phyloP scores from a whole-genome alignment of 1,140 invertebrate species.

The Antheraea pernyi region DNA sequence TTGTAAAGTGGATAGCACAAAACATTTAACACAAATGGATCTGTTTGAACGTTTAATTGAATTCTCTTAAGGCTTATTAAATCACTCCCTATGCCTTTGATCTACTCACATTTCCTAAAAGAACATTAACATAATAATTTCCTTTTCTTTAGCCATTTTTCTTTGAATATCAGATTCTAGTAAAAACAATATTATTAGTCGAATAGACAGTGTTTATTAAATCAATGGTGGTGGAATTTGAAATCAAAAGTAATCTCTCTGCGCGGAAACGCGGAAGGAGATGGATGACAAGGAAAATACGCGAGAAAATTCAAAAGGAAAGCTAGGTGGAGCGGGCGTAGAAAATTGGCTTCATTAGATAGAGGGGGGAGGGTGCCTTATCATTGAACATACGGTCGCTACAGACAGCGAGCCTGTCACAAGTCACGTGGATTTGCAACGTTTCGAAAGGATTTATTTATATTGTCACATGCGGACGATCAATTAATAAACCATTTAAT shows the following conservation, averaged over 20 bases:
- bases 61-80: too few relatives aligned
- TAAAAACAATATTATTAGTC: too few relatives aligned
- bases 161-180: constrained; percentile 38
- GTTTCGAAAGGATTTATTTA: too few relatives aligned
- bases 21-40: too few relatives aligned
- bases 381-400: constrained; percentile 33
- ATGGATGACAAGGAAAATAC: constrained; percentile 75
- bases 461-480: too few relatives aligned
- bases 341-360: constrained; percentile 78
- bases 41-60: too few relatives aligned
- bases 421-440: too few relatives aligned
- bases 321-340: constrained; percentile 63
- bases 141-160: constrained; percentile 34
- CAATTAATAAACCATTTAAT: too few relatives aligned
- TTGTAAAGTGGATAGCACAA: too few relatives aligned
- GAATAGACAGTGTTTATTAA: constrained; percentile 44
- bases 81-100: too few relatives aligned
- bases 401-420: constrained; percentile 7
- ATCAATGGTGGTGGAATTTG: constrained; percentile 65
- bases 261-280: constrained; percentile 67
- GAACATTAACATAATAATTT: too few relatives aligned
- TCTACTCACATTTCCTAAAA: too few relatives aligned
- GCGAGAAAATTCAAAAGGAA: constrained; percentile 74
- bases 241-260: constrained; percentile 74
- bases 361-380: constrained; percentile 45